These are phyloP conservation scores for Strix uralensis DNA, from an alignment of 2,113 vertebrate genomes.

Conservation along the genomic window DNA sequence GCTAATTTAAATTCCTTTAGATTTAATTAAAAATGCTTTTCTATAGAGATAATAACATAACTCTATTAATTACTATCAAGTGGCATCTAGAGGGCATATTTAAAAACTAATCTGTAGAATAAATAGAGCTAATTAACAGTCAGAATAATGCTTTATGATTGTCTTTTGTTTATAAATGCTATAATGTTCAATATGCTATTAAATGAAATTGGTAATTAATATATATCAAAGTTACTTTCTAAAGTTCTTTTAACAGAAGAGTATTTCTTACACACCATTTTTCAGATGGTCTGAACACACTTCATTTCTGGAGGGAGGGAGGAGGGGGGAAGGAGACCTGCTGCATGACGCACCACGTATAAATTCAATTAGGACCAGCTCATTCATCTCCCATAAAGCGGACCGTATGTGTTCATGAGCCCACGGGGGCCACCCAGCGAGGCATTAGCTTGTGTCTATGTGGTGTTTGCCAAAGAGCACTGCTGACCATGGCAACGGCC, in stretches of 20 bases:
- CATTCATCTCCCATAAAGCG: background rate
- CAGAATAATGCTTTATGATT: constrained; percentile 73
- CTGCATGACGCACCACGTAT: background rate
- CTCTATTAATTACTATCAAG: constrained; percentile 77
- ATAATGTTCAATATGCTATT: constrained; percentile 52
- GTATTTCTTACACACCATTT: background rate
- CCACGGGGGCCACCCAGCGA: fast-evolving
- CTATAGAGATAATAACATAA: constrained; percentile 75
- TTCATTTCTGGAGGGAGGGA: background rate
- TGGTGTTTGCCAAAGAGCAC: background rate
- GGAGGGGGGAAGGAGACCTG: background rate
- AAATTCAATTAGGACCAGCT: background rate
- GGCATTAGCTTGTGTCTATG: fast-evolving
- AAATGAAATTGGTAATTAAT: constrained; percentile 64
- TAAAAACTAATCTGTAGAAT: constrained; percentile 77
- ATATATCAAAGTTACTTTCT: constrained; percentile 61
- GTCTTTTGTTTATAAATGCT: constrained; percentile 75
- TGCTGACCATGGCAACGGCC: fast-evolving
- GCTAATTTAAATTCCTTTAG: constrained; percentile 73
- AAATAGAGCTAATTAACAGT: constrained; percentile 77
- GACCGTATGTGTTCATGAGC: background rate
- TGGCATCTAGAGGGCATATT: constrained; percentile 78
- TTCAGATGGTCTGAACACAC: background rate
- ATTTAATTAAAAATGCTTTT: constrained; percentile 82
- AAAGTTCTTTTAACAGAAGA: background rate